Percentiles rank a stretch among this genome's conserved stretches.
These are phyloP conservation scores for Theropithecus gelada DNA, from an alignment of 2,113 vertebrate genomes.

Conservation along the genomic window DNA sequence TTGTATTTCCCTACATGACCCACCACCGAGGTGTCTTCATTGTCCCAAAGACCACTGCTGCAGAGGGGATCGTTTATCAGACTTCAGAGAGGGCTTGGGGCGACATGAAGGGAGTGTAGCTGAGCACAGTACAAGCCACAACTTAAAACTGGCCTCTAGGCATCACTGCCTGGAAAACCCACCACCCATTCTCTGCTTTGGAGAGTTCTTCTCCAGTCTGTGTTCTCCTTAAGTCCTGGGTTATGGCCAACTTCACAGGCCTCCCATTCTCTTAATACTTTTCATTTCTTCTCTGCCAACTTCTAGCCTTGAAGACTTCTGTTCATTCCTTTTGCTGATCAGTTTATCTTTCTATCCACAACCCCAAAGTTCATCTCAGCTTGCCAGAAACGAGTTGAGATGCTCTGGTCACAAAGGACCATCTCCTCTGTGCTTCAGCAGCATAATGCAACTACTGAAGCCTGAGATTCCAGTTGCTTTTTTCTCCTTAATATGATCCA, in stretches of 20 bases:
- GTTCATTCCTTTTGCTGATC: background rate
- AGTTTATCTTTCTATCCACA: background rate
- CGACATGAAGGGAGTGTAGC: background rate
- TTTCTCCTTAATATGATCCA: background rate
- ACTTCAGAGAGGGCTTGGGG: background rate
- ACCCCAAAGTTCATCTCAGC: background rate
- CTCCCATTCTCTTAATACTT: background rate
- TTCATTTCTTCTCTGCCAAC: background rate
- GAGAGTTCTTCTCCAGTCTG: too few species aligned
- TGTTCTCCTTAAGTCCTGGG: background rate
- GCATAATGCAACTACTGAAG: background rate
- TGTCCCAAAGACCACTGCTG: background rate
- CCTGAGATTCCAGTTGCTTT: background rate
- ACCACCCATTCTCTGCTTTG: fast-evolving
- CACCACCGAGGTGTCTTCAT: background rate
- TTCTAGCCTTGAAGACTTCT: background rate
- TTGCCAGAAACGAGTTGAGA: background rate
- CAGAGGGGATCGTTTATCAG: background rate
- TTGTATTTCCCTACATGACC: background rate
- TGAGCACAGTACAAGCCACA: background rate
- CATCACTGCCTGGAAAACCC: background rate
- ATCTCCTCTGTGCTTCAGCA: background rate
- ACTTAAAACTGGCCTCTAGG: background rate
- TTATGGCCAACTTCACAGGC: background rate
- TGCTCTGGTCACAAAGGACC: background rate